Percentiles rank a stretch among this genome's conserved stretches.
Conservation (phyloP, 2,888 invertebrate species). For the Nomada hirtipes region DNA sequence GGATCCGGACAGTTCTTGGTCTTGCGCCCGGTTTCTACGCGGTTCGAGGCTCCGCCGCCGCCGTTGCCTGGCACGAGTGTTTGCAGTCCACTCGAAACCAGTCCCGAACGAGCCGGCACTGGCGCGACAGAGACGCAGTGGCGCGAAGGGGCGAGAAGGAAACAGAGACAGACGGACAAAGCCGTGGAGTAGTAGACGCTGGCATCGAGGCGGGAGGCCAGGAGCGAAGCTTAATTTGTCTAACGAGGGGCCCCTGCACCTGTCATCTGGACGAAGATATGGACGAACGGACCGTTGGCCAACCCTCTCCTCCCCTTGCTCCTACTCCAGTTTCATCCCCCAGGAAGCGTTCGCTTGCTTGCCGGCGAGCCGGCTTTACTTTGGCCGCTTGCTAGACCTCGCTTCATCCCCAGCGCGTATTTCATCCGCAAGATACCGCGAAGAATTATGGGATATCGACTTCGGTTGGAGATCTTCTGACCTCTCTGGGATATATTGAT, state of each 20-base stretch:
- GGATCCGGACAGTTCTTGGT: conserved; percentile 69
- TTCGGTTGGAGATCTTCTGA: not conserved
- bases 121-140: conserved; percentile 40
- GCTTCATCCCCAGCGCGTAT: conserved; percentile 3
- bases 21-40: conserved; percentile 70
- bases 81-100: conserved; percentile 84
- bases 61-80: conserved; percentile 79
- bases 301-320: conserved; percentile 25
- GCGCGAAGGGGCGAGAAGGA: conserved; percentile 15
- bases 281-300: conserved; percentile 60
- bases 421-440: not conserved
- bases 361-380: conserved; percentile 37
- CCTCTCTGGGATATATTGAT: too few relatives aligned
- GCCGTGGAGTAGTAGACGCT: conserved; percentile 47
- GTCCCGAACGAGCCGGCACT: conserved; percentile 79
- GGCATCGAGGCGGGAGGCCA: conserved; percentile 65
- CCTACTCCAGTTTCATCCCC: conserved; percentile 33
- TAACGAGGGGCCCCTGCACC: conserved; percentile 81
- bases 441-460: not conserved
- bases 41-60: conserved; percentile 62
- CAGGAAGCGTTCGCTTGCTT: conserved; percentile 42
- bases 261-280: conserved; percentile 77
- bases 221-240: conserved; percentile 82
- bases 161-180: conserved; percentile 41
- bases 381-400: not conserved